phyloP scores from a whole-genome alignment of 1,140 invertebrate genomes.

The Platyura marginata region DNA sequence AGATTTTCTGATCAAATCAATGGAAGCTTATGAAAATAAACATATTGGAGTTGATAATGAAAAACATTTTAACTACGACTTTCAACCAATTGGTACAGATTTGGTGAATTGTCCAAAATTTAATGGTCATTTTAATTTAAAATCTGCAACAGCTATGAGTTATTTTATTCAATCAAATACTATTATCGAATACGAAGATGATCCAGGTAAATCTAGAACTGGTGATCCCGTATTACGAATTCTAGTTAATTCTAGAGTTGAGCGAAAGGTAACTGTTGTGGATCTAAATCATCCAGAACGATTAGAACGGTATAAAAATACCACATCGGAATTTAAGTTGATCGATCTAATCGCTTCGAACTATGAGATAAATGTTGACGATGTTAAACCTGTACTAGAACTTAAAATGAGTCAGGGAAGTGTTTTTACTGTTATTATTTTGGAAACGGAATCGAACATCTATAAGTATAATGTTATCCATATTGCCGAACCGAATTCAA shows the following conservation, averaged over 20 bases:
- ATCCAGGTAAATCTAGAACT: slow-evolving; percentile 24
- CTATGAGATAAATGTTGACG: slow-evolving; percentile 9
- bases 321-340: not conserved
- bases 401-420: slow-evolving; percentile 31
- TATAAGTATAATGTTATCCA: not conserved
- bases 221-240: slow-evolving; percentile 19
- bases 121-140: slow-evolving; percentile 10
- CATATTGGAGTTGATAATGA: slow-evolving; percentile 9
- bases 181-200: slow-evolving; percentile 15
- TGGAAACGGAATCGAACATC: not conserved
- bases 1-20: slow-evolving; percentile 9
- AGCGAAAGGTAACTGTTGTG: not conserved
- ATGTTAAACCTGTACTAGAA: slow-evolving; percentile 7
- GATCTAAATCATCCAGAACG: not conserved
- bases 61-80: slow-evolving; percentile 9
- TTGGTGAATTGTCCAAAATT: slow-evolving; percentile 15
- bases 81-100: not conserved
- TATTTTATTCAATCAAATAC: slow-evolving; percentile 15
- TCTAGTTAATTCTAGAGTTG: not conserved
- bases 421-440: slow-evolving; percentile 34
- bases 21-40: slow-evolving; percentile 19
- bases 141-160: slow-evolving; percentile 17
- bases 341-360: not conserved
- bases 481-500: slow-evolving; percentile 42
- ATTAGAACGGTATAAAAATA: not conserved